Evolutionary conservation across 2,888 invertebrate genomes (phyloP).

Genomic region (Himalopsyche anomala): DNA sequence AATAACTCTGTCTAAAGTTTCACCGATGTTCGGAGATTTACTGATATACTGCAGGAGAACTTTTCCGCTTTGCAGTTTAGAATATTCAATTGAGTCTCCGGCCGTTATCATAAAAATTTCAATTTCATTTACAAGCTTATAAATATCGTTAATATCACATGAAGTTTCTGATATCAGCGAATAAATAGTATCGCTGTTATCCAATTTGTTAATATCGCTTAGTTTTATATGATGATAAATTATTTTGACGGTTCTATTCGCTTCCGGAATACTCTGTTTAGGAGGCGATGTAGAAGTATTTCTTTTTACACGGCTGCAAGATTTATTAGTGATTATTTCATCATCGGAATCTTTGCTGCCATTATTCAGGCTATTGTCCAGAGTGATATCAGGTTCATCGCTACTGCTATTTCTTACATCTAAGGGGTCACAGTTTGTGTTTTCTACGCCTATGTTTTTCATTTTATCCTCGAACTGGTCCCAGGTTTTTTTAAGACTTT

Average conservation of each 20-base stretch:
- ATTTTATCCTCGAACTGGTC: conserved; percentile 73
- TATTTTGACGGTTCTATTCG: conserved; percentile 56
- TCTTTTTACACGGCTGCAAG: conserved; percentile 70
- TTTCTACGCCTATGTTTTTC: conserved; percentile 68
- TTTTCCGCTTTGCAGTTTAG: conserved; percentile 60
- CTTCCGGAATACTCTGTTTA: conserved; percentile 48
- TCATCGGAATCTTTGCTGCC: conserved; percentile 66
- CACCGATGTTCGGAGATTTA: conserved; percentile 68
- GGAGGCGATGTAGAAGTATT: not conserved
- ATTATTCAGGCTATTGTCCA: conserved; percentile 66
- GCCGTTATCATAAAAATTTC: conserved; percentile 71
- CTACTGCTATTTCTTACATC: conserved; percentile 54
- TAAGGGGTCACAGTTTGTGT: conserved; percentile 60
- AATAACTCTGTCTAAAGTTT: conserved; percentile 71
- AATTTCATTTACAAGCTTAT: conserved; percentile 72
- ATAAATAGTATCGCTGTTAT: conserved; percentile 68
- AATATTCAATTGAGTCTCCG: conserved; percentile 53
- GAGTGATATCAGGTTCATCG: conserved; percentile 46
- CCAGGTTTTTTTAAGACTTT: conserved; percentile 77
- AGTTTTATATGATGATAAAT: conserved; percentile 62
- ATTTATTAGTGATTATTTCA: conserved; percentile 73
- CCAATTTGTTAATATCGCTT: conserved; percentile 60
- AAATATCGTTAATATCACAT: conserved; percentile 75
- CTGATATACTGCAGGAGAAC: conserved; percentile 71
- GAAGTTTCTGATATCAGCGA: conserved; percentile 70